Evolutionary conservation across 2,797 vertebrate species (phyloP).

Genomic region (Dromococcyx pavoninus): DNA sequence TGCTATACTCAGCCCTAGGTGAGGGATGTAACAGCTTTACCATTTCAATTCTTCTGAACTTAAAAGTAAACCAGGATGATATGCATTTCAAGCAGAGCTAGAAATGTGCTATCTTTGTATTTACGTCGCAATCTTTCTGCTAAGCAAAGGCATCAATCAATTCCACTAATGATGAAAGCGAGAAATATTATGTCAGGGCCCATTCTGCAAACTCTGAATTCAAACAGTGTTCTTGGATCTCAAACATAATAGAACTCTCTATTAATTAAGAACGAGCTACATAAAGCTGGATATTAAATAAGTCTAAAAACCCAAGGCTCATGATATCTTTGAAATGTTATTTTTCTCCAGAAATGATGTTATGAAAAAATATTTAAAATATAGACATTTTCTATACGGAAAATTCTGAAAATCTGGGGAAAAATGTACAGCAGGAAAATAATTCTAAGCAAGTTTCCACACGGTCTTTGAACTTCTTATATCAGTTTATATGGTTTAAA

Average conservation of each 20-base stretch:
- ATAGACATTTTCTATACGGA: not conserved
- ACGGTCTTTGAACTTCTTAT: not conserved
- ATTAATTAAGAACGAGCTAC: not conserved
- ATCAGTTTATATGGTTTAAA: not conserved
- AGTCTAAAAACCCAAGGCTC: not conserved
- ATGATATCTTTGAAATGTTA: not conserved
- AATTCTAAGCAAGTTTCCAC: not conserved
- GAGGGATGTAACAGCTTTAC: not conserved
- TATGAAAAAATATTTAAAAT: not conserved
- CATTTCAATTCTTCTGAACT: constrained; percentile 30
- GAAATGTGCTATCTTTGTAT: not conserved
- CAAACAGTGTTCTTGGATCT: not conserved
- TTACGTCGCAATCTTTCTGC: not conserved
- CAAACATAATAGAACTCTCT: not conserved
- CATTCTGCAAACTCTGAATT: not conserved
- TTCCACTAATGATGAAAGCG: not conserved
- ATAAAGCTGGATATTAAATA: not conserved
- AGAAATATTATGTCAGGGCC: not conserved
- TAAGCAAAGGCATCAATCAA: not conserved
- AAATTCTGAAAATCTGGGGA: not conserved
- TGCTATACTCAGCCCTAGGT: not conserved
- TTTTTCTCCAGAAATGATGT: not conserved
- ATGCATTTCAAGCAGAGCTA: not conserved
- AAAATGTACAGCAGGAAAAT: not conserved
- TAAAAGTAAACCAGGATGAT: constrained; percentile 31